Conservation (phyloP, 2,888 invertebrate species). For the Pseudoips prasinana region DNA sequence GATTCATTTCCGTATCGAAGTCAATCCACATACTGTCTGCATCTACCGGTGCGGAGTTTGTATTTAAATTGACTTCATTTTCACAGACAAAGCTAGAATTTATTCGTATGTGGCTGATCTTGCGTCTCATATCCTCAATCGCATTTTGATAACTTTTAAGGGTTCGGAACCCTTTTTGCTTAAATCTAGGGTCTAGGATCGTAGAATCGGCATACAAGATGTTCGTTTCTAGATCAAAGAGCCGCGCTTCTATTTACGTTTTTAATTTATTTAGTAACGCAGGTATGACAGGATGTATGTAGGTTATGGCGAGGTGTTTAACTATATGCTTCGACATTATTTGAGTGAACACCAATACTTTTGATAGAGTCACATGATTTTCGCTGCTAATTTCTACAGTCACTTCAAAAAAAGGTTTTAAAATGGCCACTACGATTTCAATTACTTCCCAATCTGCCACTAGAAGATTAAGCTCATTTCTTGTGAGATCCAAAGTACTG, state of each 20-base stretch:
- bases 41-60: background rate
- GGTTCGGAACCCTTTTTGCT: conserved; percentile 4
- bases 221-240: conserved; percentile 2
- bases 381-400: conserved; percentile 2
- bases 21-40: conserved; percentile 5
- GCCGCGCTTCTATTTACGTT: background rate
- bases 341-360: conserved; percentile 3
- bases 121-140: conserved; percentile 2
- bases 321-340: conserved; percentile 4
- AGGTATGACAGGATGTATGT: background rate
- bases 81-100: no score
- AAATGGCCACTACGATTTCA: background rate
- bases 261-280: conserved; percentile 2
- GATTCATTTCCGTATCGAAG: conserved; percentile 3
- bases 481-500: conserved; percentile 4
- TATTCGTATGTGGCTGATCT: background rate
- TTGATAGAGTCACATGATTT: conserved; percentile 3
- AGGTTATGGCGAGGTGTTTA: conserved; percentile 1
- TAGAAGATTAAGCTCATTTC: conserved; percentile 3
- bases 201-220: conserved; percentile 3
- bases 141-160: conserved; percentile 1
- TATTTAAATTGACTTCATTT: background rate
- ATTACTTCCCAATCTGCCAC: conserved; percentile 1
- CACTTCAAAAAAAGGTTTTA: conserved; percentile 4
- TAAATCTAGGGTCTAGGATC: conserved; percentile 4